Evolutionary conservation across 2,888 invertebrate genomes (phyloP).

Genomic region (Hypselothyrea guttata): DNA sequence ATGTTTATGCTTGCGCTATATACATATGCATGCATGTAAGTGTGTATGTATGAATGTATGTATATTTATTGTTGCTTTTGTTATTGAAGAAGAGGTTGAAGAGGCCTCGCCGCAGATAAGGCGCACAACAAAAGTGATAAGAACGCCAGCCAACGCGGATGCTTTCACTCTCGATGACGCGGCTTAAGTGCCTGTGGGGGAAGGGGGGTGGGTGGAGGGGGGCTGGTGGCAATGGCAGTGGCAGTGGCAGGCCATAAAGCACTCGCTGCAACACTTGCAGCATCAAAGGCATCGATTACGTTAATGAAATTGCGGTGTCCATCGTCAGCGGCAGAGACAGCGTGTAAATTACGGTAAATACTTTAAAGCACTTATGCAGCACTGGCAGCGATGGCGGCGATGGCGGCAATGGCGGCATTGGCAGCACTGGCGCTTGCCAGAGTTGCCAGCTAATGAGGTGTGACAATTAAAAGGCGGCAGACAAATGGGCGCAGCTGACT

Average conservation of each 20-base stretch:
- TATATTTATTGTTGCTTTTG: slow-evolving; percentile 16
- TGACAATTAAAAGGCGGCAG: slow-evolving; percentile 58
- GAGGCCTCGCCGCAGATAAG: slow-evolving; percentile 43
- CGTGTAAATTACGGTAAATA: slow-evolving; percentile 68
- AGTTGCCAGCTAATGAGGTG: slow-evolving; percentile 62
- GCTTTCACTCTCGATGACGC: slow-evolving; percentile 32
- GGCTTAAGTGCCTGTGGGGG: slow-evolving; percentile 4
- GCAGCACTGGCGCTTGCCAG: slow-evolving; percentile 26
- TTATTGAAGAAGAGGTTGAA: slow-evolving; percentile 29
- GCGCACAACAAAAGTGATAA: slow-evolving; percentile 44
- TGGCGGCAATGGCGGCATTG: too few relatives aligned
- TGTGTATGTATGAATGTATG: too few relatives aligned
- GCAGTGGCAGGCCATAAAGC: slow-evolving; percentile 42
- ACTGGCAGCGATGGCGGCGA: too few relatives aligned
- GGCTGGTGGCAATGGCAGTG: background rate
- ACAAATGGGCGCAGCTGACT: slow-evolving; percentile 36
- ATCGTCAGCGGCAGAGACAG: slow-evolving; percentile 15
- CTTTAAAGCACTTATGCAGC: slow-evolving; percentile 61
- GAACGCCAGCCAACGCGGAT: slow-evolving; percentile 29
- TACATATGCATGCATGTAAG: too few relatives aligned
- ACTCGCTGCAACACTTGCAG: slow-evolving; percentile 39
- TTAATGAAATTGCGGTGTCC: slow-evolving; percentile 66
- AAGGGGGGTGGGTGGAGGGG: slow-evolving; percentile 12
- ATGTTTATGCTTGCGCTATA: slow-evolving; percentile 10
- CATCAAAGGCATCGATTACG: slow-evolving; percentile 64